Percentiles rank a stretch among this genome's conserved stretches.
Conservation (phyloP, 2,888 invertebrate species). For the Polietes domitor region DNA sequence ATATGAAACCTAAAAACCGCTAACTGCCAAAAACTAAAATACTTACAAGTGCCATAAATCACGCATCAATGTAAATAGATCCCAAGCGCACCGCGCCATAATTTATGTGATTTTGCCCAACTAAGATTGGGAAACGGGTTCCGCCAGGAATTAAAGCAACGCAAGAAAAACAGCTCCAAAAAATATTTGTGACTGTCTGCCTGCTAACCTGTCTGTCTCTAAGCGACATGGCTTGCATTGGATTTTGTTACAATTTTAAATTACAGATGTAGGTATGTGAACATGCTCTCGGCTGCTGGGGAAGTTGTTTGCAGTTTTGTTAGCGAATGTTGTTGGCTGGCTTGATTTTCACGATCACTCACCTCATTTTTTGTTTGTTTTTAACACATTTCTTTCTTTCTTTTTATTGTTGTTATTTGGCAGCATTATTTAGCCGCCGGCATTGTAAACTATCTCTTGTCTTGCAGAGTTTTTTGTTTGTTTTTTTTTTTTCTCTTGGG, state of each 20-base stretch:
- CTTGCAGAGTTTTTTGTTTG: slow-evolving; percentile 23
- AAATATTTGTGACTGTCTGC: neutral
- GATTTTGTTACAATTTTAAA: slow-evolving; percentile 8
- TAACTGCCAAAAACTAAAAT: neutral
- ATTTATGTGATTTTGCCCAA: neutral
- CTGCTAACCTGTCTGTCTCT: neutral
- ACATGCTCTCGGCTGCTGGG: neutral
- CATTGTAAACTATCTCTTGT: slow-evolving; percentile 13
- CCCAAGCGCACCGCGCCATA: neutral
- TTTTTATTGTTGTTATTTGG: slow-evolving; percentile 23
- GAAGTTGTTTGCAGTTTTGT: slow-evolving; percentile 1
- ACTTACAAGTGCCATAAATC: neutral
- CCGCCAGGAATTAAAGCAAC: neutral
- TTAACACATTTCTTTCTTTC: slow-evolving; percentile 44
- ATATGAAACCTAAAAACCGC: neutral
- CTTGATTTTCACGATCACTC: slow-evolving; percentile 59
- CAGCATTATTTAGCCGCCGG: neutral
- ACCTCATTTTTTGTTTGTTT: slow-evolving; percentile 48
- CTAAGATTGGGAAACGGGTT: neutral
- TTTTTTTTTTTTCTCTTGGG: too few species aligned
- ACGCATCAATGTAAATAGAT: slow-evolving; percentile 2
- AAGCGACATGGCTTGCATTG: neutral
- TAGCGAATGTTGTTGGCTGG: slow-evolving; percentile 6
- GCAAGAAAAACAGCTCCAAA: neutral
- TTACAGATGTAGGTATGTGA: neutral